Conservation (phyloP, 2,113 vertebrate genomes). For the Heterotilapia buettikoferi region DNA sequence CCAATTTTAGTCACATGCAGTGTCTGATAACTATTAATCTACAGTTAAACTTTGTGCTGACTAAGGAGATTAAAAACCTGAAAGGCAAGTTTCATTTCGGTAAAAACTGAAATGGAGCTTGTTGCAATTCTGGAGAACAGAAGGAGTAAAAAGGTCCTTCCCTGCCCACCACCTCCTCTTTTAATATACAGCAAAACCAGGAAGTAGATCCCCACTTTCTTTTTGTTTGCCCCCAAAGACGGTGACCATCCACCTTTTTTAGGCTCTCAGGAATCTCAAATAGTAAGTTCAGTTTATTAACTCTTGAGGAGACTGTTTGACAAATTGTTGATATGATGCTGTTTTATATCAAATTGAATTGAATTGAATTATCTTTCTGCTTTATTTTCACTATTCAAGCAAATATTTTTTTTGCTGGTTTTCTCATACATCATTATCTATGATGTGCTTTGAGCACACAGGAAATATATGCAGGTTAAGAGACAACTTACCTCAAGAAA, state of each 20-base stretch:
- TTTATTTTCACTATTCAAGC: not conserved
- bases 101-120: not conserved
- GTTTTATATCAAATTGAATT: not conserved
- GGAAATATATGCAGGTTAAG: not conserved
- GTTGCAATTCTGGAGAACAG: not conserved
- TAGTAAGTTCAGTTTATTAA: not conserved
- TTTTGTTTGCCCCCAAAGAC: not conserved
- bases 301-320: not conserved
- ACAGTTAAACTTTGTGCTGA: rapidly evolving
- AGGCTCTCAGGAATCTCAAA: not conserved
- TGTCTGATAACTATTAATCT: not conserved
- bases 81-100: not conserved
- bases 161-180: not conserved
- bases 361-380: not conserved
- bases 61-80: not conserved
- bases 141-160: not conserved
- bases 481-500: not conserved
- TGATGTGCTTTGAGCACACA: rapidly evolving
- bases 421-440: not conserved
- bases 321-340: not conserved
- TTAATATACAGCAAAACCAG: not conserved
- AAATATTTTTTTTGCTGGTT: not conserved
- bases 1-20: not conserved
- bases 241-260: not conserved
- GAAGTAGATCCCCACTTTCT: not conserved